A percentile compares a stretch with the other conserved stretches of the same genome.
Evolutionary conservation across 2,113 vertebrate species (phyloP).

Genomic region (Tragulus kanchil): DNA sequence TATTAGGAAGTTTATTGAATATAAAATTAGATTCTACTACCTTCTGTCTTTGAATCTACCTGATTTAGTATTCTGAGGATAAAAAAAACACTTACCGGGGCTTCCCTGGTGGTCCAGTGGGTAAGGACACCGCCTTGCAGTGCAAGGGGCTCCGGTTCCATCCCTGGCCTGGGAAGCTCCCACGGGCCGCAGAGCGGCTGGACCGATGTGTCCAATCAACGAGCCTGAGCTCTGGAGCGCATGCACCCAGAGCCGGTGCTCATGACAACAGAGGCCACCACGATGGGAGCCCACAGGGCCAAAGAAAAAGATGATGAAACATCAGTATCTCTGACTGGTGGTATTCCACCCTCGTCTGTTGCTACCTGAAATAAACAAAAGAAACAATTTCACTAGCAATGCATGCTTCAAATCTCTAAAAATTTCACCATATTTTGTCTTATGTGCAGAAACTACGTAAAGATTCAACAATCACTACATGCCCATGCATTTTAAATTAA

Average conservation of each 20-base stretch:
- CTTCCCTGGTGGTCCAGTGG: too few species aligned
- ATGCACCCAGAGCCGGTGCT: too few species aligned
- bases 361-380: constrained; percentile 77
- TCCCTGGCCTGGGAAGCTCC: too few species aligned
- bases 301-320: too few species aligned
- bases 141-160: too few species aligned
- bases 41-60: neutral
- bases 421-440: neutral
- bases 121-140: too few species aligned
- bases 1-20: neutral
- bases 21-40: constrained; percentile 16
- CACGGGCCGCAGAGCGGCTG: too few species aligned
- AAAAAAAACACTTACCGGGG: neutral
- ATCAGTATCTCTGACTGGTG: constrained; percentile 84
- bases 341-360: constrained; percentile 81
- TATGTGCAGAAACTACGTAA: neutral
- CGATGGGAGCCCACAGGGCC: too few species aligned
- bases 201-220: too few species aligned
- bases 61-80: constrained; percentile 1
- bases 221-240: too few species aligned
- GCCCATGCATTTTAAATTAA: constrained; percentile 49
- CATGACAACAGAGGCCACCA: too few species aligned
- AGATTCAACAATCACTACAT: neutral
- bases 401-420: constrained; percentile 44
- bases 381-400: neutral